These are phyloP conservation scores for Meganola albula DNA, from an alignment of 2,888 invertebrate genomes.

Conservation along the genomic window DNA sequence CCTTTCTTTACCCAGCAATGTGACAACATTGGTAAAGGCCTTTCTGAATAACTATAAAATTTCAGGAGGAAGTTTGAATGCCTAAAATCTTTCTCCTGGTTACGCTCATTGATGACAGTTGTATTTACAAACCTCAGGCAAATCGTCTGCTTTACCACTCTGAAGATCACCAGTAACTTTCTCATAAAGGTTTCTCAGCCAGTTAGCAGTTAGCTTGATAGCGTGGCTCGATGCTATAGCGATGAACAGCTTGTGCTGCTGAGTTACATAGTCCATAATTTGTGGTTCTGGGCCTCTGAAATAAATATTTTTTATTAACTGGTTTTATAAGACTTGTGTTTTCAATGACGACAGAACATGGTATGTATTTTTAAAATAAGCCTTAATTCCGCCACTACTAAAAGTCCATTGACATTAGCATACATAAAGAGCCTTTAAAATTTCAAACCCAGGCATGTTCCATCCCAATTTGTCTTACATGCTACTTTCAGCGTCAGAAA, in stretches of 20 bases:
- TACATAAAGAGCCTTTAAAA: no score
- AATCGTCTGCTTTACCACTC: slow-evolving; percentile 84
- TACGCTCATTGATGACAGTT: no score
- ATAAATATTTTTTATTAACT: slow-evolving; percentile 3
- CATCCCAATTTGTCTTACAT: no score
- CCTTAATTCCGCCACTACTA: no score
- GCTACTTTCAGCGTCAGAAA: no score
- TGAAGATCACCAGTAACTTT: slow-evolving; percentile 84
- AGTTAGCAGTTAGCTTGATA: slow-evolving; percentile 82
- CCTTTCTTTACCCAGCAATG: no score
- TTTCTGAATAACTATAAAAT: no score
- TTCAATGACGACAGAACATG: not conserved
- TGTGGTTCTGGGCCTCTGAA: slow-evolving; percentile 88
- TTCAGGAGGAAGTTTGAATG: no score
- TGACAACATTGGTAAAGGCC: no score
- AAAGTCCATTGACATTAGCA: no score
- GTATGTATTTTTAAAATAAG: not conserved
- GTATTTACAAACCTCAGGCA: slow-evolving; percentile 94
- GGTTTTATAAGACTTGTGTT: not conserved
- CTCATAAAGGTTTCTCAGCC: slow-evolving; percentile 88
- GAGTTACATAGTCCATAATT: slow-evolving; percentile 94
- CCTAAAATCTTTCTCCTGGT: no score
- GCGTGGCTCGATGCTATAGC: slow-evolving; percentile 88
- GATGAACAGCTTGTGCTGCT: slow-evolving; percentile 95
- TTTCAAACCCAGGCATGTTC: no score